A percentile compares a stretch with the other conserved stretches of the same genome.
Conservation (phyloP, 2,888 invertebrate species). For the Baronia brevicornis region DNA sequence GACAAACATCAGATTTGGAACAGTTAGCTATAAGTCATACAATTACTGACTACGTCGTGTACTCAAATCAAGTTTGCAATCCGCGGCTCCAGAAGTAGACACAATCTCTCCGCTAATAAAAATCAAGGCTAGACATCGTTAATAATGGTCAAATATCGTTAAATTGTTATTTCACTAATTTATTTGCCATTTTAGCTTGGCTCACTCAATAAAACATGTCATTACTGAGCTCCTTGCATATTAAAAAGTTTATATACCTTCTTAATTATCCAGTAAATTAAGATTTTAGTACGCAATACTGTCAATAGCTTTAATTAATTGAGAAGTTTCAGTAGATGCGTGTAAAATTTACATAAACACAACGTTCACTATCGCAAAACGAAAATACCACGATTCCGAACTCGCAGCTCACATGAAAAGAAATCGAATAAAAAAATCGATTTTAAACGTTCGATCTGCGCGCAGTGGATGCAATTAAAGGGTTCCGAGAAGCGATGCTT, state of each 20-base stretch:
- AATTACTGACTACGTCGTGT: too few species aligned
- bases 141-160: too few species aligned
- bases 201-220: too few species aligned
- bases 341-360: slow-evolving; percentile 74
- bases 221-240: too few species aligned
- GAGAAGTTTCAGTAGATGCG: slow-evolving; percentile 69
- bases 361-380: slow-evolving; percentile 60
- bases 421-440: slow-evolving; percentile 73
- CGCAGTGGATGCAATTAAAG: slow-evolving; percentile 72
- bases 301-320: slow-evolving; percentile 47
- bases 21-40: too few species aligned
- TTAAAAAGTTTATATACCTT: slow-evolving; percentile 12
- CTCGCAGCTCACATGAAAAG: slow-evolving; percentile 49
- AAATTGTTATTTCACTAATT: too few species aligned
- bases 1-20: too few species aligned
- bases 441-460: slow-evolving; percentile 71
- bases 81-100: too few species aligned
- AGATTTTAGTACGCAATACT: slow-evolving; percentile 14
- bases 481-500: slow-evolving; percentile 58
- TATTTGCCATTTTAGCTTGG: too few species aligned
- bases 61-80: too few species aligned
- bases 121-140: too few species aligned
- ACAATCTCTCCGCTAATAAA: too few species aligned
- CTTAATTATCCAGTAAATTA: slow-evolving; percentile 13
- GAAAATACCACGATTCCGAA: slow-evolving; percentile 55